A percentile compares a stretch with the other conserved stretches of the same genome.
Evolutionary conservation across 2,113 vertebrate genomes (phyloP).

Genomic region (Bothrops jararaca): DNA sequence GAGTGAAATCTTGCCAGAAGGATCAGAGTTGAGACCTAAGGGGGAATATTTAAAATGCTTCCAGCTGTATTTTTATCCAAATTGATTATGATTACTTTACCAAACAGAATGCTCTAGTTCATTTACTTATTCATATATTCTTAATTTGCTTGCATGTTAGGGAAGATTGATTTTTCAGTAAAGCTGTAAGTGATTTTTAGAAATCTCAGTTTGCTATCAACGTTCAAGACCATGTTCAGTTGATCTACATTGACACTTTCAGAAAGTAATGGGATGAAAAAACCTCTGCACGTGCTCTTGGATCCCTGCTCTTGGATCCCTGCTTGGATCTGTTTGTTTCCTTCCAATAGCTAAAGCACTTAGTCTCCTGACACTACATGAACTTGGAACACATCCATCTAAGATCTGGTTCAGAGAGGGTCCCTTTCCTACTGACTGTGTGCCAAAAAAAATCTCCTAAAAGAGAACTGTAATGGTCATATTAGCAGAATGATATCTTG

Average conservation of each 20-base stretch:
- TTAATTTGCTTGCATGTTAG: neutral
- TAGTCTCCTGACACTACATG: neutral
- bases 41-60: neutral
- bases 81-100: neutral
- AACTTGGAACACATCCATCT: neutral
- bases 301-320: neutral
- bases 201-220: neutral
- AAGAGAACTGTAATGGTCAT: neutral
- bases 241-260: neutral
- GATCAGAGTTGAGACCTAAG: neutral
- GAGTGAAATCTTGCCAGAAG: neutral
- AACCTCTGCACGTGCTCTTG: neutral
- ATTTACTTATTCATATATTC: neutral
- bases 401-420: neutral
- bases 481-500: neutral
- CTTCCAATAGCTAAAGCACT: neutral
- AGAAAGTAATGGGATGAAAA: neutral
- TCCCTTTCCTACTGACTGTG: neutral
- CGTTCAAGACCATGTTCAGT: neutral
- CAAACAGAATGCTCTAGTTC: neutral
- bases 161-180: neutral
- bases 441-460: neutral
- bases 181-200: neutral
- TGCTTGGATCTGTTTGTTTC: neutral
- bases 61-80: neutral